Conservation (phyloP, 2,797 vertebrate genomes). For the Ctenopoma kingsleyae region DNA sequence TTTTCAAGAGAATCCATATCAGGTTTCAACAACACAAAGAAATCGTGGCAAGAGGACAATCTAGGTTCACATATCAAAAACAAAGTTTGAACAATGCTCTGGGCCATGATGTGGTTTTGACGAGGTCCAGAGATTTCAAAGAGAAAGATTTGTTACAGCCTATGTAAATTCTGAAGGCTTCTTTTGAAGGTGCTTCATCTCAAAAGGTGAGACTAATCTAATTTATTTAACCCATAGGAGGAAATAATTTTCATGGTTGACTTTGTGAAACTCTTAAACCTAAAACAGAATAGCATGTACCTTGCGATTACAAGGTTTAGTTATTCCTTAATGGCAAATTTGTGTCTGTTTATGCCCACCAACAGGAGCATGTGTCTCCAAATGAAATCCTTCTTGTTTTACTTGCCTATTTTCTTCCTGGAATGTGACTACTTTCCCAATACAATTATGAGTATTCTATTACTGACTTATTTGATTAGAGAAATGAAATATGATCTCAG, state of each 20-base stretch:
- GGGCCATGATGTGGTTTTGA: slow-evolving; percentile 30
- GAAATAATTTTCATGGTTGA: slow-evolving; percentile 37
- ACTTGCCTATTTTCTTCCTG: slow-evolving; percentile 27
- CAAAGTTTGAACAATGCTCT: slow-evolving; percentile 36
- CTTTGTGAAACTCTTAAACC: slow-evolving; percentile 21
- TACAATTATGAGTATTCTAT: slow-evolving; percentile 45
- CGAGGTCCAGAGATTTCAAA: slow-evolving; percentile 37
- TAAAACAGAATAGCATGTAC: neutral
- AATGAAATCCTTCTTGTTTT: slow-evolving; percentile 31
- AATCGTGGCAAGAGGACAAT: slow-evolving; percentile 43
- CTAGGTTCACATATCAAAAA: slow-evolving; percentile 50
- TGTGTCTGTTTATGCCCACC: slow-evolving; percentile 14
- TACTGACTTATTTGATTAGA: slow-evolving; percentile 37
- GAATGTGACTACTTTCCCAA: slow-evolving; percentile 24
- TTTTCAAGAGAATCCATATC: slow-evolving; percentile 57
- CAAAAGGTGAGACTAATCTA: slow-evolving; percentile 40
- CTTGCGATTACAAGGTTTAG: slow-evolving; percentile 7
- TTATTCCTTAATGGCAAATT: slow-evolving; percentile 36
- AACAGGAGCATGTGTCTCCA: slow-evolving; percentile 20
- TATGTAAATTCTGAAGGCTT: slow-evolving; percentile 26
- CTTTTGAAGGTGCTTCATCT: slow-evolving; percentile 44
- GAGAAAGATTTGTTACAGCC: slow-evolving; percentile 41
- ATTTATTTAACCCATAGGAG: slow-evolving; percentile 29
- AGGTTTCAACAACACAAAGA: slow-evolving; percentile 58
- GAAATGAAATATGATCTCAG: slow-evolving; percentile 35